Base-by-base conservation (phyloP, 2,113 vertebrate genomes). In the Eclectus roratus region DNA sequence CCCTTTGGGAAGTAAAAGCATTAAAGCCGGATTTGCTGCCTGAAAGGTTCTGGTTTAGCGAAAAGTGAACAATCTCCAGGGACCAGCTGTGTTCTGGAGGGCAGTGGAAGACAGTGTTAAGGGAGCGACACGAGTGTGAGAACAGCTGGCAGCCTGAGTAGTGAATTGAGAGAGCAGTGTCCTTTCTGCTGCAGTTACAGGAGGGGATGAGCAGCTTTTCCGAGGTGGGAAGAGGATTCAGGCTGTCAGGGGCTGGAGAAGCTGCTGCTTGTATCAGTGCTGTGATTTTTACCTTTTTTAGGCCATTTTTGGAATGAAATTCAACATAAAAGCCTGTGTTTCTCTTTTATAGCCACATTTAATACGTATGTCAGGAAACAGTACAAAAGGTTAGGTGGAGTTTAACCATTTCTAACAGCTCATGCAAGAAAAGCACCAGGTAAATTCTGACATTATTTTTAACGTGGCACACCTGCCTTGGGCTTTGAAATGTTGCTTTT, bases 351-450 rank as follows among this genome's bases (percentile, higher is more conserved):
- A 82, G 77, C 64, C 53, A 39, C 66, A 44, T 72, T 92, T 92
- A 95, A 64, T 82, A 33, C 0, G 2, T 93, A 56, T 52, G 4
- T 64, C 53, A 93, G 64, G 88, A 91, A 93, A 64, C 53, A 85
- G 71, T 87, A 74, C 50, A 93, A 78, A 80, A 93, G 73, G 83
- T 91, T 92, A 92, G 92, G 92, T 85, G 84, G 71, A 73, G 37
- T 94, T 92, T 92, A 91, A 88, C 64, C 85, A 37, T 90, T 90
- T 72, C 82, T 93, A 70, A 72, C 71, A 85, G 72, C 61, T 96
- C 85, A 78, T 88, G 68, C 76, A 55, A 86, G 88, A 68, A 72
- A 90, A 87, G 17, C 66, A 58, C 18, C 72, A 91, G 83, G 80
- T 92, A 91, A 94, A 96, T 39, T 55, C 70, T 73, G 72, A 88